These are phyloP conservation scores for Hemaris fuciformis DNA, from an alignment of 2,888 invertebrate species.

Conservation along the genomic window DNA sequence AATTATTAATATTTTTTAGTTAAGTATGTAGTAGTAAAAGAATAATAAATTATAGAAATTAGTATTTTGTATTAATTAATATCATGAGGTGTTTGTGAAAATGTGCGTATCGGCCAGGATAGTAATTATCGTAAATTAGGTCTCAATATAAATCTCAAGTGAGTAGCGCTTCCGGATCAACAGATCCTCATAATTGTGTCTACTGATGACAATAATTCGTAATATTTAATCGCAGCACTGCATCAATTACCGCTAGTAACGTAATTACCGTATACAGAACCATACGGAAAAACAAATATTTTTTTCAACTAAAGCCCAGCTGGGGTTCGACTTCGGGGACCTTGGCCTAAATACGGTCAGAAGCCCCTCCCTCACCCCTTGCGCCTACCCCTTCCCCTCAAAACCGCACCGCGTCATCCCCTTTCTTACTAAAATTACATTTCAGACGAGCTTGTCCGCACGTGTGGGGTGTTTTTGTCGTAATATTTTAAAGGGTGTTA, in stretches of 20 bases:
- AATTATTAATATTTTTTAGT: too few species aligned
- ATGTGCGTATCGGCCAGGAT: too few species aligned
- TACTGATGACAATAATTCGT: not conserved
- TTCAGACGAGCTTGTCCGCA: slow-evolving; percentile 24
- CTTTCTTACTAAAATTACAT: slow-evolving; percentile 35
- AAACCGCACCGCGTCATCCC: slow-evolving; percentile 20
- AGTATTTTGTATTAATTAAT: too few species aligned
- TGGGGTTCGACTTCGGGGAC: slow-evolving; percentile 20
- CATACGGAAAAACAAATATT: not conserved
- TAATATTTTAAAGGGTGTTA: slow-evolving; percentile 9
- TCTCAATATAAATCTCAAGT: too few species aligned
- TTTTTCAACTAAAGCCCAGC: not conserved
- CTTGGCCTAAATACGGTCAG: slow-evolving; percentile 36
- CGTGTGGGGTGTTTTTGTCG: slow-evolving; percentile 26
- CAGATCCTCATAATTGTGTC: too few species aligned
- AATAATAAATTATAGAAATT: too few species aligned
- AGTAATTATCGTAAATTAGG: too few species aligned
- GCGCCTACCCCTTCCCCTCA: not conserved
- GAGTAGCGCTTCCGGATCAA: too few species aligned
- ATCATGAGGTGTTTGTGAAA: too few species aligned
- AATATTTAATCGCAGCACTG: not conserved
- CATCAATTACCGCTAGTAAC: too few species aligned
- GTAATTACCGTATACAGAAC: not conserved
- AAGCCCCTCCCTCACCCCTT: slow-evolving; percentile 8
- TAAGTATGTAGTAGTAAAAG: too few species aligned